phyloP scores from a whole-genome alignment of 1,140 invertebrate genomes.

The Gonioctena quinquepunctata region DNA sequence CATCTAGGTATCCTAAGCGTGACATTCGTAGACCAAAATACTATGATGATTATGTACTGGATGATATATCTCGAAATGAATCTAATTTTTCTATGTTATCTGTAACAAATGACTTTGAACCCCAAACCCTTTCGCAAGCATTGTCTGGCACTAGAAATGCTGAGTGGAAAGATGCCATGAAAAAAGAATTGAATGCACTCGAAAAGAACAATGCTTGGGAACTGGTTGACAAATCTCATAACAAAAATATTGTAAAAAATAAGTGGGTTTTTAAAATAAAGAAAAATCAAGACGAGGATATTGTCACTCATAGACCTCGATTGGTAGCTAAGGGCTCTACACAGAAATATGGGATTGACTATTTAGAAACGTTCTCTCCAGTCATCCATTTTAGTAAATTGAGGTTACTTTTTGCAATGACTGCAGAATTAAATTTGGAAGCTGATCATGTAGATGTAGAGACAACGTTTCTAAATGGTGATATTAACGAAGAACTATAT shows the following conservation, averaged over 20 bases:
- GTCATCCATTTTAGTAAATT: slow-evolving; percentile 46
- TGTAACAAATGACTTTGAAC: slow-evolving; percentile 16
- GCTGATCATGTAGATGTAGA: slow-evolving; percentile 39
- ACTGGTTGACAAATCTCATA: slow-evolving; percentile 38
- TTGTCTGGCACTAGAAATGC: slow-evolving; percentile 7
- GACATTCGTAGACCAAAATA: not conserved
- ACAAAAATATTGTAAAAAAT: slow-evolving; percentile 45
- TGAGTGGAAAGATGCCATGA: slow-evolving; percentile 38
- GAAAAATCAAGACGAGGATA: slow-evolving; percentile 46
- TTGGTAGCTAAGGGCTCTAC: slow-evolving; percentile 54
- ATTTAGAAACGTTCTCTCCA: slow-evolving; percentile 49
- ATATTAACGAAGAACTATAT: slow-evolving; percentile 45
- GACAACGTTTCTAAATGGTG: slow-evolving; percentile 51
- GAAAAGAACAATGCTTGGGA: slow-evolving; percentile 53
- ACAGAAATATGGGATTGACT: slow-evolving; percentile 53
- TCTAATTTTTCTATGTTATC: slow-evolving; percentile 20
- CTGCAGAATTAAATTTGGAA: slow-evolving; percentile 21
- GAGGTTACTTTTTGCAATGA: slow-evolving; percentile 25
- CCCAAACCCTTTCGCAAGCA: slow-evolving; percentile 26
- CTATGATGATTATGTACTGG: not conserved
- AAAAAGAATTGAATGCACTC: slow-evolving; percentile 43
- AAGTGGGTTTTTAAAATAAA: slow-evolving; percentile 55
- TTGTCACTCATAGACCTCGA: slow-evolving; percentile 42
- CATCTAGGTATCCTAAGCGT: too few relatives aligned
- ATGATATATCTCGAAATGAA: too few relatives aligned